Evolutionary conservation across 1,140 invertebrate species (phyloP), one percentile per base, ranked within the genome.

Genomic region (Chionoecetes opilio): DNA sequence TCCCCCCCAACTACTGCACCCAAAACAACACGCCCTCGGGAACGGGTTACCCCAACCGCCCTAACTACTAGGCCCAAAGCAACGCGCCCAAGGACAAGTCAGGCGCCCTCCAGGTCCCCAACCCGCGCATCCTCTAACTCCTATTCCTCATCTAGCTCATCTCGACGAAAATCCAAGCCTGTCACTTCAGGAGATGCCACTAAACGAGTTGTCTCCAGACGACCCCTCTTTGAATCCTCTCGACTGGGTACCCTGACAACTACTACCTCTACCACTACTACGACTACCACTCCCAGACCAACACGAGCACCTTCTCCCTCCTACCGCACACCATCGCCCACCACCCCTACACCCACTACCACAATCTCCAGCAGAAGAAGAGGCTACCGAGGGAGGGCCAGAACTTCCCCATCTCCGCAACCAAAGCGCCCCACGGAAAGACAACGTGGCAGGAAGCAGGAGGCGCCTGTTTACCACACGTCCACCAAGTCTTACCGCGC

Each of bases 401-500:
- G 38, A n/a, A 21, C 9, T 14, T 14, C n/a, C 29, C 35, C 37
- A 41, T 32, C 46, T 21, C 75, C 89, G 3, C 29, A 63, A 35
- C 35, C 63, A 3, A 14, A 91, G 89, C 31, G 82, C 0, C 14
- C 91, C 26, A 89, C 37, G 0, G 38, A 11, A 17, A n/a, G 53
- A 29, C 17, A 35, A 3, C 84, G 38, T 14, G 32, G 21, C 75
- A 92, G 84, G 46, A 46, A 34, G 21, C 32, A 95, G 31, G 93
- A 93, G 31, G 35, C 93, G 3, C 95, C 95, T 3, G 95, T 96
- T n/a, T 96, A 96, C 91, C 94, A 92, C 82, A 96, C 95, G 38
- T 96, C 95, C 26, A 92, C 94, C 11, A 94, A 95, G 91, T 87
- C 96, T 26, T 96, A 95, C 91, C 93, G 95, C 9, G 96, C 96